Base-by-base conservation (phyloP, 2,797 vertebrate genomes). In the Synanceia verrucosa region DNA sequence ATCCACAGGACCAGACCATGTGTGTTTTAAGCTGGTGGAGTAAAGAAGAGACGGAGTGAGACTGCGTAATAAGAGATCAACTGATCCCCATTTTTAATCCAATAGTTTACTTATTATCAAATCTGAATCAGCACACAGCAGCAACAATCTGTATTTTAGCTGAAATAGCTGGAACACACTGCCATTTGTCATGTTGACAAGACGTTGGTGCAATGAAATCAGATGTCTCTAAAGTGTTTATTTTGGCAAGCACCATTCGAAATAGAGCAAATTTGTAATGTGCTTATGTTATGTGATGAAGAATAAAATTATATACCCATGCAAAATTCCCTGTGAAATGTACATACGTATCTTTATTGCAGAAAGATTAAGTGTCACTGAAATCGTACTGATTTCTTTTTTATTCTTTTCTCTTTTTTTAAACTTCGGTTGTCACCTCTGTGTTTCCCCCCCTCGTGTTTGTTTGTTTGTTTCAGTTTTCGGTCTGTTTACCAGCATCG, bases 261-360 rank as follows among this genome's bases (percentile, higher is more conserved):
- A 94, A 87, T 89, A 92, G 88, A 93, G 90, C 89, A 94, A 92
- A 86, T 91, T 74, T 91, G 88, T 93, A 89, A 90, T 92, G 90
- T 94, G 89, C 88, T 91, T 88, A 83, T 91, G 90, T 91, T 73
- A 85, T 91, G 92, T 92, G 92, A 93, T 92, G 91, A 92, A 87
- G 89, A 92, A 93, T 92, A 94, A 93, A 92, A 93, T 90, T 71
- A 91, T 91, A 92, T 91, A 91, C 91, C 95, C 96, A 96, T 96
- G 96, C 96, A 96, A 95, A 94, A 94, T 89, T 94, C 94, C 95
- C 95, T 94, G 94, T 95, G 94, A 95, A 95, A 96, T 94, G 94
- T 96, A 95, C 94, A 96, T 89, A 93, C 47, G 69, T 93, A 90
- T 94, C 92, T 95, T 97, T 95, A 97, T 97, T 97, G 96, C 96